Base-by-base conservation (phyloP, 1,140 invertebrate genomes). In the Octopus bimaculoides region DNA sequence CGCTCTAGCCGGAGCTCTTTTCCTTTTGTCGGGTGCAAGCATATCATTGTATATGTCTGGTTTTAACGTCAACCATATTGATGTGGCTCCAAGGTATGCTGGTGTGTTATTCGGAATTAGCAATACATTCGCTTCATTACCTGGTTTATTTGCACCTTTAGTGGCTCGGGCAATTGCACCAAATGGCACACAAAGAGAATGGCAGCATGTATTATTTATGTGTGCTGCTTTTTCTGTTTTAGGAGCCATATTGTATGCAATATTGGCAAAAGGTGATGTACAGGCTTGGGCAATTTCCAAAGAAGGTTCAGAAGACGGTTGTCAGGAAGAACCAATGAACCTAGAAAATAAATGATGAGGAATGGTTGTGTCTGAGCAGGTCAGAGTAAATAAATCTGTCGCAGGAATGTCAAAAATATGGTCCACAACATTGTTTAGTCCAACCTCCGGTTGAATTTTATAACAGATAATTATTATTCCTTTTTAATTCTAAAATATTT, bases 11-110 rank as follows among this genome's bases (percentile, higher is more conserved):
- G 93, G 96, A 80, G 95, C 95, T 85, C 87, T 96, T 3, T 94
- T 95, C 91, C 93, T 93, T 0, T 86, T 93, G 1, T 94, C 92
- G 10, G 92, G 95, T 14, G 94, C 94, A 17, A 91, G 26, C 26
- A 41, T 41, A 41, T 94, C 4, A 95, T 96, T 85, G 94, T 95
- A 10, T 95, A 94, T 93, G 93, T 94, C 26, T 10, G 95, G 95
- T 74, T 96, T 83, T 88, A 94, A 94, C 85, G 94, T 96, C 10
- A 96, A 96, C 90, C 94, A 95, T 85, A 88, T 96, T 85, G 95
- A 96, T 87, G 94, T 97, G 81, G 95, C 95, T 5, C 95, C 95
- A 12, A 93, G 93, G 82, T 88, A 88, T 77, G 88, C 84, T 14
- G 83, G 83, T 17, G 86, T 88, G n/a, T 81, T 89, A 20, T 87